Evolutionary conservation across 30 jellyfish, hydroid and myxozoan species (phyloP), one percentile per base, ranked within the genome.

Genomic region (Pelagia noctiluca): DNA sequence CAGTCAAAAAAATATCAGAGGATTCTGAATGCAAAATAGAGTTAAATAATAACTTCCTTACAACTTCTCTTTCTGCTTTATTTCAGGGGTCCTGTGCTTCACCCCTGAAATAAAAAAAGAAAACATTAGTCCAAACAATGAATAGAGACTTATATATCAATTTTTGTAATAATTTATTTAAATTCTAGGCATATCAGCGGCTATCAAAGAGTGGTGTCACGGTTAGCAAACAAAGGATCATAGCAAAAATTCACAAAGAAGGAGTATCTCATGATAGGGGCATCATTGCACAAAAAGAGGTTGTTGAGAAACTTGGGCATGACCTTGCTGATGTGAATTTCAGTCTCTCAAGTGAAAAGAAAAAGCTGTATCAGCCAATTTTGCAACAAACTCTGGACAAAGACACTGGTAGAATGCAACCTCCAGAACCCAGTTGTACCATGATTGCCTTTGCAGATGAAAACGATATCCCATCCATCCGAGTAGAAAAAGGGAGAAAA

Each of bases 181-280:
- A 52, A 52, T 52, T 52, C 60, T 72, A 72, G 84, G 84, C 84
- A 28, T 72, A 48, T 18, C 84, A 50, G 23, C 7, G 84, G 25
- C 49, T 72, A 50, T 72, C 84, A 22, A 21, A 50, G 26, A 42
- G 49, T 28, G 84, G 84, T 23, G 84, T 72, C 8, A 21, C 54
- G 28, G 22, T 72, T 19, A 72, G 84, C 71, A 72, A 61, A 48
- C 84, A 72, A 21, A 72, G 84, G 34, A 48, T 72, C 52, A 50
- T 72, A 42, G 71, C 84, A 72, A 72, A 72, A 53, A 21, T 72
- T 28, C 31, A 23, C 22, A 72, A 33, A 23, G 84, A 71, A 34
- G 84, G 84, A 13, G 13, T 25, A 29, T 8, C 25, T 37, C 84
- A 72, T 72, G 84, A 72, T 37, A 28, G 25, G 57, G 32, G 24